Conservation (phyloP, 2,888 invertebrate species). For the Leptopilina myrica region DNA sequence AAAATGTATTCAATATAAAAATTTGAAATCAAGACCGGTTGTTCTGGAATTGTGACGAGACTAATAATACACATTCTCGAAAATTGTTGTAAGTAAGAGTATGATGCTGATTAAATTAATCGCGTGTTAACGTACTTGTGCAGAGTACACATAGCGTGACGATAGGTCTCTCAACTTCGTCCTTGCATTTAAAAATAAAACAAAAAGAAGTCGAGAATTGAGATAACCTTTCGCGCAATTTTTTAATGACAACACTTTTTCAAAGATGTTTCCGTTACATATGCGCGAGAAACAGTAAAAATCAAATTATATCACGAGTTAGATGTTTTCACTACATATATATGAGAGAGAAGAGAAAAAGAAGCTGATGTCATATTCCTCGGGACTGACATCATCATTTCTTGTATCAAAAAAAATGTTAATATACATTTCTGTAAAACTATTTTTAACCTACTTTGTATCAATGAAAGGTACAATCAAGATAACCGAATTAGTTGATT, state of each 20-base stretch:
- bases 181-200: slow-evolving; percentile 34
- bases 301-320: no score
- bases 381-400: no score
- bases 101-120: slow-evolving; percentile 4
- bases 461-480: no score
- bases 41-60: background rate
- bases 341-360: no score
- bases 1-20: no score
- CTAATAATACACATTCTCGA: background rate
- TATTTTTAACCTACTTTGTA: no score
- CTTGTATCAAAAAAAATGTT: no score
- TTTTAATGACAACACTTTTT: background rate
- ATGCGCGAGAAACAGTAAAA: background rate
- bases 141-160: slow-evolving; percentile 15
- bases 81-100: background rate
- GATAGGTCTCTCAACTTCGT: slow-evolving; percentile 31
- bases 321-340: no score
- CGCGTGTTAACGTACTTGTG: slow-evolving; percentile 7
- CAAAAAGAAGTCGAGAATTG: background rate
- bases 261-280: background rate
- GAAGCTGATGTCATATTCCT: no score
- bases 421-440: no score
- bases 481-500: no score
- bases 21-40: no score
- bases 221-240: background rate